These are phyloP conservation scores for Stratiomys singularior DNA, from an alignment of 2,888 invertebrate species.

Conservation along the genomic window DNA sequence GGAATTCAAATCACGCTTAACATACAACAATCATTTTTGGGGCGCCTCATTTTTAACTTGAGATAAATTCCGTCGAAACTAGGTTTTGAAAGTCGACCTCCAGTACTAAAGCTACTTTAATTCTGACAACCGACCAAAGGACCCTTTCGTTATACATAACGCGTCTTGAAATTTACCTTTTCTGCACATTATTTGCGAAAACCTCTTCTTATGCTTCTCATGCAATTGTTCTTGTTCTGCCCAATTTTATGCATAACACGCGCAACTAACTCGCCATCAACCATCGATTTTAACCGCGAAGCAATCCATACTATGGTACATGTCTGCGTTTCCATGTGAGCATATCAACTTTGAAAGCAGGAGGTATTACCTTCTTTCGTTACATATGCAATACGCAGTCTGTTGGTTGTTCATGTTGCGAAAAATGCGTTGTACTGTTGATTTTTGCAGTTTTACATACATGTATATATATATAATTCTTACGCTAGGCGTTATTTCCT, in stretches of 20 bases:
- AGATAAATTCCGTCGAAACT: no score
- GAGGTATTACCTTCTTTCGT: not conserved
- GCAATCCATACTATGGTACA: not conserved
- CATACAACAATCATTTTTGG: no score
- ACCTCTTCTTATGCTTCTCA: not conserved
- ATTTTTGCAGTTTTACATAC: no score
- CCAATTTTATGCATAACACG: conserved; percentile 11
- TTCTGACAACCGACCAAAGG: no score
- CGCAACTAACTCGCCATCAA: not conserved
- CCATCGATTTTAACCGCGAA: conserved; percentile 7
- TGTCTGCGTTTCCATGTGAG: not conserved
- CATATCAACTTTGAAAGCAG: not conserved
- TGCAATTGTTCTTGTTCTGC: conserved; percentile 1
- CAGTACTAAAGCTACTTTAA: no score
- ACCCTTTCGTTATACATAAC: not conserved
- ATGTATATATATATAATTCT: no score
- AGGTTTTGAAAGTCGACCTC: no score
- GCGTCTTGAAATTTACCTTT: not conserved
- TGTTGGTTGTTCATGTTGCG: not conserved
- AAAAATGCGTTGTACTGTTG: not conserved
- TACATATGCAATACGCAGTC: not conserved
- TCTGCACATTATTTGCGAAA: not conserved
- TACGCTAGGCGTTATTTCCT: not conserved
- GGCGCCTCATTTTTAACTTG: no score
- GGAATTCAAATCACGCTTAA: no score